Conservation (phyloP, 1,140 invertebrate genomes). For the Homalodisca vitripennis region DNA sequence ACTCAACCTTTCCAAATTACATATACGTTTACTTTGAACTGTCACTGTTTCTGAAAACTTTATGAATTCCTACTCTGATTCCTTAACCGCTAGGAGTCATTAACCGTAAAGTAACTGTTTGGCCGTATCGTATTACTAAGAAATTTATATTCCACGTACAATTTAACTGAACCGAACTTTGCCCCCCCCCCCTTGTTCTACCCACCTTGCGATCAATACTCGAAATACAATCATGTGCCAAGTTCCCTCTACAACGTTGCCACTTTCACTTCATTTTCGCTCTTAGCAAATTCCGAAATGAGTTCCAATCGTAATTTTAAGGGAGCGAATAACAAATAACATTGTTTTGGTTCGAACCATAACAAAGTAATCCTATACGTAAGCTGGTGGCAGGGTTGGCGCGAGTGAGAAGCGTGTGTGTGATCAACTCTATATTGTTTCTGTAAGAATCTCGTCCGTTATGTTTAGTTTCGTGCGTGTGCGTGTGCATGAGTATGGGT, state of each 20-base stretch:
- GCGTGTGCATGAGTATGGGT: not conserved
- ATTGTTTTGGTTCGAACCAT: slow-evolving; percentile 9
- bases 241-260: not conserved
- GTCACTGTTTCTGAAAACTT: too few relatives aligned
- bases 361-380: slow-evolving; percentile 28
- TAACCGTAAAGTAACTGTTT: too few relatives aligned
- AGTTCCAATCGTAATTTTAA: not conserved
- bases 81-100: too few relatives aligned
- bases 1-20: too few relatives aligned
- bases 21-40: too few relatives aligned
- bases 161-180: too few relatives aligned
- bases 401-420: too few relatives aligned
- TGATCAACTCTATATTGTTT: too few relatives aligned
- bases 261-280: not conserved
- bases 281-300: slow-evolving; percentile 13
- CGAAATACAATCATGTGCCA: slow-evolving; percentile 10
- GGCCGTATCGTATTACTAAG: too few relatives aligned
- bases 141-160: too few relatives aligned
- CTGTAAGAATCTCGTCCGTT: too few relatives aligned
- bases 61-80: too few relatives aligned
- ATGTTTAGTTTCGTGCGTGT: not conserved
- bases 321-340: not conserved
- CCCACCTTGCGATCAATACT: slow-evolving; percentile 12
- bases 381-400: not conserved
- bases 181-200: not conserved